Evolutionary conservation across 2,888 invertebrate species (phyloP), one percentile per base, ranked within the genome.

Genomic region (Thera britannica): DNA sequence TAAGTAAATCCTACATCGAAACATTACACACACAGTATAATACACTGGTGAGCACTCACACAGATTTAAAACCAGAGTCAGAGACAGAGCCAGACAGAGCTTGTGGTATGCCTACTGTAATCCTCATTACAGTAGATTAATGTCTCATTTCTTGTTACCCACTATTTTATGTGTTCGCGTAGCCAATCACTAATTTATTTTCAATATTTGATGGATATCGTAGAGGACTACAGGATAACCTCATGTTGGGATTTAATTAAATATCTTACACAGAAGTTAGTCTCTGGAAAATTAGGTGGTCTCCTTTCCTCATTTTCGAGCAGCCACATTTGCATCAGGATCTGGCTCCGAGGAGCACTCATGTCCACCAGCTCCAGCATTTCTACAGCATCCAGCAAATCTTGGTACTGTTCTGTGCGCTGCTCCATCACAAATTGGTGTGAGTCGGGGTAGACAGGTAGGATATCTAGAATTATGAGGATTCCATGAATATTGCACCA

Each of bases 321-420:
- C 34, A 97, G 88, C 96, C 97, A 98, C 97, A 98, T 97, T 36
- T 96, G 95, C 59, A 97, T 90, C 75, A 97, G 94, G n/a, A 96
- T 90, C 79, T 96, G 94, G 67, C 95, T 94, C 73, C 96, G 95
- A 0, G 96, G 95, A 0, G 96, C 96, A 34, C 94, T 94, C 67
- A 94, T 92, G 60, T 96, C 95, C 0, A 96, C 93, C 62, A 96
- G 92, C 71, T 95, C 95, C 85, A 97, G 94, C 66, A 96, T 94
- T 63, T 95, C 95, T 0, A 97, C 94, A 0, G 97, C 96, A 77
- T 96, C 95, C 11, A 95, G 83, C 36, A 98, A 87, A 83, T 98
- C 97, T 46, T 95, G 94, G 83, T 96, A 98, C 81, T 97, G 97
- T 55, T 96, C 95, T 57, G 94, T 95, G 54, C 97, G 94, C 81